Conservation (phyloP, 2,888 invertebrate genomes). For the Dascillus cervinus region DNA sequence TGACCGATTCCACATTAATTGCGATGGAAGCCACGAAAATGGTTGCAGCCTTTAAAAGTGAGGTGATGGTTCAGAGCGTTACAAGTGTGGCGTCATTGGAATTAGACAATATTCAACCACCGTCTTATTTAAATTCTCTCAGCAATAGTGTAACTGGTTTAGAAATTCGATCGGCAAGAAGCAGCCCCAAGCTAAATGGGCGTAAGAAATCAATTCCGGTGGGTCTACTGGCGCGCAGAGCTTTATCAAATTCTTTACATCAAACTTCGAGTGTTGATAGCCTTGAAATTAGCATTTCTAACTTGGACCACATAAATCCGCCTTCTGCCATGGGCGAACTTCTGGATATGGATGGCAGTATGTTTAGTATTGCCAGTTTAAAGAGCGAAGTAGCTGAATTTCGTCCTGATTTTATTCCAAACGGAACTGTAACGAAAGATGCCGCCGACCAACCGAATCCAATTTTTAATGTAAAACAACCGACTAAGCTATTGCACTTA, state of each 20-base stretch:
- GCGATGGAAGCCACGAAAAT: constrained; percentile 69
- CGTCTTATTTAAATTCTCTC: constrained; percentile 65
- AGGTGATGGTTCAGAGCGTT: constrained; percentile 52
- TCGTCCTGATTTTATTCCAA: constrained; percentile 36
- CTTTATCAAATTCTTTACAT: constrained; percentile 50
- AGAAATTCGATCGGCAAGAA: constrained; percentile 16
- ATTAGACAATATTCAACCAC: constrained; percentile 67
- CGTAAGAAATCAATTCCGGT: constrained; percentile 63
- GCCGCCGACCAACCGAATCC: constrained; percentile 17
- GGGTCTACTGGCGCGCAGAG: constrained; percentile 63
- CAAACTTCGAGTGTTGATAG: constrained; percentile 53
- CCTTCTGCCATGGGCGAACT: constrained; percentile 67
- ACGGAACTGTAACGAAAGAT: constrained; percentile 35
- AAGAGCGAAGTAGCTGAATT: constrained; percentile 67
- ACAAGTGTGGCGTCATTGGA: constrained; percentile 57
- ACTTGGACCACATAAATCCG: constrained; percentile 74
- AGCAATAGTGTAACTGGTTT: constrained; percentile 40
- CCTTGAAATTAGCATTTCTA: constrained; percentile 54
- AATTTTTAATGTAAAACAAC: constrained; percentile 53
- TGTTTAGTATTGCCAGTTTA: constrained; percentile 77
- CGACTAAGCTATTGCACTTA: constrained; percentile 36
- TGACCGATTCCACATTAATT: constrained; percentile 64
- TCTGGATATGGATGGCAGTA: constrained; percentile 65
- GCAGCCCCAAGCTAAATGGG: constrained; percentile 30
- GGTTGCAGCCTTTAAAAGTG: constrained; percentile 48